A percentile compares a stretch with the other conserved stretches of the same genome.
These are phyloP conservation scores for Drosophila gunungcola DNA, from an alignment of 1,140 invertebrate genomes.

Conservation along the genomic window DNA sequence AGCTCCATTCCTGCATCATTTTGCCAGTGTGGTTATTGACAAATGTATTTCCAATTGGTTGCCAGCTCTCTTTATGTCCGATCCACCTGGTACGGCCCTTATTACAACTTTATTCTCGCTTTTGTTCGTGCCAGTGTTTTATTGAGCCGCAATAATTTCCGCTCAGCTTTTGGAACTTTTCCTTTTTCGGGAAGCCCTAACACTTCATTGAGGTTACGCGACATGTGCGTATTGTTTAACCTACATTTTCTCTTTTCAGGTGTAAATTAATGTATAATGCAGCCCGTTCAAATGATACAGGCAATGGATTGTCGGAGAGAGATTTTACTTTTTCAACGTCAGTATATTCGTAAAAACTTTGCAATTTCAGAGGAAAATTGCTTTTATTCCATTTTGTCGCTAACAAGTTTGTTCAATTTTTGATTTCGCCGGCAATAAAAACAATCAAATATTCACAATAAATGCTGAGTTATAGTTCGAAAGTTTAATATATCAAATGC, in stretches of 20 bases:
- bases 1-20: slow-evolving; percentile 50
- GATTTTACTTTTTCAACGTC: slow-evolving; percentile 9
- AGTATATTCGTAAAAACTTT: slow-evolving; percentile 29
- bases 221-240: slow-evolving; percentile 40
- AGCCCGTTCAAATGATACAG: background rate
- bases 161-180: slow-evolving; percentile 10
- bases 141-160: slow-evolving; percentile 70
- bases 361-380: slow-evolving; percentile 56
- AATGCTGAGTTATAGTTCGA: slow-evolving; percentile 73
- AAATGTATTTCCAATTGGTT: slow-evolving; percentile 81
- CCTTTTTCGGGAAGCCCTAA: slow-evolving; percentile 18
- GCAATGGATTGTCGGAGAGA: too few relatives aligned
- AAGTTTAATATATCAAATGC: slow-evolving; percentile 72
- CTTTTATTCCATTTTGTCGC: slow-evolving; percentile 46
- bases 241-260: slow-evolving; percentile 13
- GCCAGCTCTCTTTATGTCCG: slow-evolving; percentile 13
- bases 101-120: slow-evolving; percentile 51
- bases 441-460: slow-evolving; percentile 70
- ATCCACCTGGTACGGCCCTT: slow-evolving; percentile 52
- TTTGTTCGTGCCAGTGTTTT: slow-evolving; percentile 51
- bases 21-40: slow-evolving; percentile 64
- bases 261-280: slow-evolving; percentile 19
- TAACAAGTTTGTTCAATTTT: slow-evolving; percentile 62
- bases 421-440: slow-evolving; percentile 57
- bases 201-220: slow-evolving; percentile 55